These are phyloP conservation scores for Muschampia plurimacula DNA, from an alignment of 2,888 invertebrate species.

Conservation along the genomic window DNA sequence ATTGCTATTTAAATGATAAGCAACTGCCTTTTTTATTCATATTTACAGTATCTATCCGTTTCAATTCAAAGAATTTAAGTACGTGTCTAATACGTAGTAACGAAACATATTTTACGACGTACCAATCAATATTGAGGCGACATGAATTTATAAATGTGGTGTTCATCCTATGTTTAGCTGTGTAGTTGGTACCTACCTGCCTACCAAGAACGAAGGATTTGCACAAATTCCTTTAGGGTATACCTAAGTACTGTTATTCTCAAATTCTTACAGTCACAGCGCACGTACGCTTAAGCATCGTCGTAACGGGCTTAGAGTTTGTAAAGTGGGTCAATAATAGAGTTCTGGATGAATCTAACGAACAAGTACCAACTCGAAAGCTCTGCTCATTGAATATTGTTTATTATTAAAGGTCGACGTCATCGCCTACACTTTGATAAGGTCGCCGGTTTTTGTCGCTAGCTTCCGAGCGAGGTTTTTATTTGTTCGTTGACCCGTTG, in stretches of 20 bases:
- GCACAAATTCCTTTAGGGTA: constrained; percentile 10
- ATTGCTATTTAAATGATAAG: too few species aligned
- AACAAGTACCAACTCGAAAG: constrained; percentile 29
- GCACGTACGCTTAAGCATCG: constrained; percentile 4
- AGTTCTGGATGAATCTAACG: constrained; percentile 28
- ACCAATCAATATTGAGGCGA: not conserved
- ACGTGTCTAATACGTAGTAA: not conserved
- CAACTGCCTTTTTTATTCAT: too few species aligned
- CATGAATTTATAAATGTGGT: not conserved
- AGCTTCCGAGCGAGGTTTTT: constrained; percentile 66
- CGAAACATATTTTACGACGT: not conserved
- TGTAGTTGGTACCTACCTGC: not conserved
- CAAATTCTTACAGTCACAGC: not conserved
- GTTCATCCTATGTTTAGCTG: not conserved
- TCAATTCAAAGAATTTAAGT: too few species aligned
- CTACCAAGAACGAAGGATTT: not conserved
- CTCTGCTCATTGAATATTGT: constrained; percentile 33
- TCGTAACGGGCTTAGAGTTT: constrained; percentile 1
- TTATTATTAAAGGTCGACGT: constrained; percentile 47
- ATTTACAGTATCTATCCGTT: too few species aligned
- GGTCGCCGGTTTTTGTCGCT: constrained; percentile 68
- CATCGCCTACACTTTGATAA: constrained; percentile 58
- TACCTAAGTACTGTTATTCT: not conserved
- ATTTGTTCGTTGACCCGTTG: constrained; percentile 75
- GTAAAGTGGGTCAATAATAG: constrained; percentile 23